Evolutionary conservation across 2,888 invertebrate genomes (phyloP).

Genomic region (Metopia argyrocephala): DNA sequence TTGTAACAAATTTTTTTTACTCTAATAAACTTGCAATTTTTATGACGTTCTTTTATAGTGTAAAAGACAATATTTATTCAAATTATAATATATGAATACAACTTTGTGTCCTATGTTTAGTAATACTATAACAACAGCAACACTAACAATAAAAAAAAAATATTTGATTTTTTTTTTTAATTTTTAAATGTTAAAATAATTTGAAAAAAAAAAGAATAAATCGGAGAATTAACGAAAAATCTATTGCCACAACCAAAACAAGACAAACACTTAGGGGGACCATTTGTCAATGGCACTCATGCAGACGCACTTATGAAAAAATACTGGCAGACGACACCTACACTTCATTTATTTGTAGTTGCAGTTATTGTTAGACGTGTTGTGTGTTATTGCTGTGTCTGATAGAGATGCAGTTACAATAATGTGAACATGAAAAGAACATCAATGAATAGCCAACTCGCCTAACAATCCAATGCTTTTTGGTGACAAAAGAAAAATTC

Average conservation of each 20-base stretch:
- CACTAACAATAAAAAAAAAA: too few relatives aligned
- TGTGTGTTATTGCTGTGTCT: not conserved
- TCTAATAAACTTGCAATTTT: too few relatives aligned
- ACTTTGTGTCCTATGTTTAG: too few relatives aligned
- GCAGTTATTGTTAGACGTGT: not conserved
- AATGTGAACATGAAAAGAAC: slow-evolving; percentile 54
- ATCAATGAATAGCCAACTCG: slow-evolving; percentile 10
- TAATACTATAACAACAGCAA: too few relatives aligned
- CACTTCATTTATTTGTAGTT: slow-evolving; percentile 3
- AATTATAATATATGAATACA: too few relatives aligned
- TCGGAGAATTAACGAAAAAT: slow-evolving; percentile 55
- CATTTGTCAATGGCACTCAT: slow-evolving; percentile 61
- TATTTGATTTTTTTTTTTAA: too few relatives aligned
- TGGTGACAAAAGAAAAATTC: too few relatives aligned
- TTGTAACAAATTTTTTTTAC: too few relatives aligned
- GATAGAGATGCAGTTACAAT: slow-evolving; percentile 58
- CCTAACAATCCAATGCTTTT: not conserved
- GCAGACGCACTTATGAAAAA: slow-evolving; percentile 6
- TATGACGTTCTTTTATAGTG: too few relatives aligned
- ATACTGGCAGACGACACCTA: slow-evolving; percentile 5
- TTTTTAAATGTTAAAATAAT: too few relatives aligned
- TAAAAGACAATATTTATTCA: too few relatives aligned
- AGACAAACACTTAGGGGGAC: slow-evolving; percentile 58
- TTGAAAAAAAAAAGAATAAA: not conserved
- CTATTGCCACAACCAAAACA: slow-evolving; percentile 53